Evolutionary conservation across 2,797 vertebrate genomes (phyloP).

Genomic region (Scyliorhinus canicula): DNA sequence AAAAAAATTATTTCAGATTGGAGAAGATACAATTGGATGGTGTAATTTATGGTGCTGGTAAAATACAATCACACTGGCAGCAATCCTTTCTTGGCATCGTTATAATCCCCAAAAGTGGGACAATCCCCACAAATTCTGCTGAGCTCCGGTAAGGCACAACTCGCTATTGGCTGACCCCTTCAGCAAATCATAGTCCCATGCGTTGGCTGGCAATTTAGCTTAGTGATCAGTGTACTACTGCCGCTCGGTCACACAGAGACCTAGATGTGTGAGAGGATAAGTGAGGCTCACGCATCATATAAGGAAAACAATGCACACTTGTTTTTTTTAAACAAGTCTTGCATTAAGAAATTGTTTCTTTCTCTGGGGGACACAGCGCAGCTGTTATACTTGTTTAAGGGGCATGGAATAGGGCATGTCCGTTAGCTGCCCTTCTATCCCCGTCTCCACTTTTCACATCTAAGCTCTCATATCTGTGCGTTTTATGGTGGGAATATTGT

Average conservation of each 20-base stretch:
- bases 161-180: not conserved
- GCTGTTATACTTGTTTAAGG: not conserved
- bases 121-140: not conserved
- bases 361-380: not conserved
- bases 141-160: not conserved
- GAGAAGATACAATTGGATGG: not conserved
- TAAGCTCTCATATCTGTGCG: not conserved
- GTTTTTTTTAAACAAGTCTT: not conserved
- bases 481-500: not conserved
- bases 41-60: not conserved
- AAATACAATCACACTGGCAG: not conserved
- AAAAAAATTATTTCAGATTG: not conserved
- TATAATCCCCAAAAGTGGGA: too few relatives aligned
- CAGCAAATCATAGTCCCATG: not conserved
- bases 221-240: not conserved
- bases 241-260: not conserved
- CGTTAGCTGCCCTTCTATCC: too few relatives aligned
- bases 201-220: not conserved
- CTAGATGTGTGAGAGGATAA: not conserved
- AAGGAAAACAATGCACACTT: conserved; percentile 19
- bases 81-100: not conserved
- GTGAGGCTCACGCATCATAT: not conserved
- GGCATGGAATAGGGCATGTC: not conserved
- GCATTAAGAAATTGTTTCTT: not conserved
- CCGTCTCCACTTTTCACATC: not conserved